These are phyloP conservation scores for Saguinus imperator DNA, from an alignment of 2,113 vertebrate genomes.

Conservation along the genomic window DNA sequence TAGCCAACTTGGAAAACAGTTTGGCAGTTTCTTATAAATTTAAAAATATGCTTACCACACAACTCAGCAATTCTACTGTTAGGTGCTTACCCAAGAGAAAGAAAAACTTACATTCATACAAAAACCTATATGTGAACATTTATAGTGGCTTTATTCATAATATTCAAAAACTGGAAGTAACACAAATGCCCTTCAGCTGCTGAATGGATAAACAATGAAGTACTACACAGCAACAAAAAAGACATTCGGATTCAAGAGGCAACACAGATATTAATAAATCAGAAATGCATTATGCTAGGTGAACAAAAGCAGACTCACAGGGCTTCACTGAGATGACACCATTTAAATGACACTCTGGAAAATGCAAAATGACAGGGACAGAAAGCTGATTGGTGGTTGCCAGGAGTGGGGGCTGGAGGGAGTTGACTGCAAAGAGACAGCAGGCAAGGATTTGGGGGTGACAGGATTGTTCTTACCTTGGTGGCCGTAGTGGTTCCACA, in stretches of 20 bases:
- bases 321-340: not conserved
- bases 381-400: not conserved
- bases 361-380: not conserved
- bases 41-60: not conserved
- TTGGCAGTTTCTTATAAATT: not conserved
- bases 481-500: not conserved
- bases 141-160: slow-evolving; percentile 36
- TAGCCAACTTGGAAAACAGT: not conserved
- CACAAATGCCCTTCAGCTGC: not conserved
- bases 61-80: not conserved
- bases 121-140: not conserved
- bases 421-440: not conserved
- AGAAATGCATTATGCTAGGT: not conserved
- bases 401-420: not conserved
- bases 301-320: not conserved
- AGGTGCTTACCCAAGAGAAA: not conserved
- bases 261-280: not conserved
- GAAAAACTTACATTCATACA: not conserved
- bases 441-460: not conserved
- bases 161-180: not conserved
- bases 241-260: not conserved
- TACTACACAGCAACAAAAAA: slow-evolving; percentile 9
- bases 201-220: not conserved
- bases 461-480: not conserved
- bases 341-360: not conserved